Percentiles rank a stretch among this genome's conserved stretches.
These are phyloP conservation scores for Portunus trituberculatus DNA, from an alignment of 1,140 invertebrate species.

Conservation along the genomic window DNA sequence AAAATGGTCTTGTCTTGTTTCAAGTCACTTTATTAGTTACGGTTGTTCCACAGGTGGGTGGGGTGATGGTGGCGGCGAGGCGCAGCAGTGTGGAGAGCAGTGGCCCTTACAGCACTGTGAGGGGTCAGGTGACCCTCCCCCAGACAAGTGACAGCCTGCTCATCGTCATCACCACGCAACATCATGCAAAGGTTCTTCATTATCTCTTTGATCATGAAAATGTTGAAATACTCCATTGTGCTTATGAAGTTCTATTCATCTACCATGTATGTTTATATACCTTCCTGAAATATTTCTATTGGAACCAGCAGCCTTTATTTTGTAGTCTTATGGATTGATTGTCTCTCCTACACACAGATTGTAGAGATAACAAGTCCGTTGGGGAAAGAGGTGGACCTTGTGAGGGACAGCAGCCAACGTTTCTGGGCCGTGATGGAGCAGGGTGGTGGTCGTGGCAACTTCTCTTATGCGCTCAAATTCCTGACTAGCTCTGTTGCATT, in stretches of 20 bases:
- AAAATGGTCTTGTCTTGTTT: no score
- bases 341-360: constrained; percentile 49
- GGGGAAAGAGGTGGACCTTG: constrained; percentile 62
- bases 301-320: no score
- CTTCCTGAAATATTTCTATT: no score
- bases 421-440: constrained; percentile 71
- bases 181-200: constrained; percentile 59
- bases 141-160: constrained; percentile 25
- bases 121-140: constrained; percentile 31
- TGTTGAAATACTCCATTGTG: no score
- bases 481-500: constrained; percentile 70
- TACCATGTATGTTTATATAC: no score
- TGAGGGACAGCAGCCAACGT: constrained; percentile 72
- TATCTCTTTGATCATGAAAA: neutral
- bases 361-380: constrained; percentile 63
- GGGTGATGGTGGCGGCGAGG: neutral
- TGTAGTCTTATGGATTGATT: neutral
- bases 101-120: constrained; percentile 58
- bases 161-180: constrained; percentile 60
- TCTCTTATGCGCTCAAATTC: constrained; percentile 72
- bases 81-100: constrained; percentile 16
- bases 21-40: neutral
- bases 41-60: constrained; percentile 40
- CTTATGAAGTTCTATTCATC: no score
- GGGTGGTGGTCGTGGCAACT: constrained; percentile 7